These are phyloP conservation scores for Agonopterix arenella DNA, from an alignment of 2,888 invertebrate genomes.

Conservation along the genomic window DNA sequence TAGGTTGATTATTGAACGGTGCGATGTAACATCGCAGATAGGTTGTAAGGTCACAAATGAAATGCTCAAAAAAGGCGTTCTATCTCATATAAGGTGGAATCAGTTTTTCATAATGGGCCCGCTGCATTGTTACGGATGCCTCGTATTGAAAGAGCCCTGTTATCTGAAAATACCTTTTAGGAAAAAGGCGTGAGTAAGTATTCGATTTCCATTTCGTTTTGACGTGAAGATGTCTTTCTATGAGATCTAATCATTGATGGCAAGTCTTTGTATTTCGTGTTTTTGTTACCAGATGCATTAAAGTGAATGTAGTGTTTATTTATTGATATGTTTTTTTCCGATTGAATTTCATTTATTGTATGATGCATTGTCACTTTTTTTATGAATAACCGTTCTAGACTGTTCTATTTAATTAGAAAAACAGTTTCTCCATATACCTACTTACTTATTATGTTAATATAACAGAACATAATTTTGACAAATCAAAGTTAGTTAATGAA, in stretches of 20 bases:
- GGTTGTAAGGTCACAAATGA: conserved; percentile 33
- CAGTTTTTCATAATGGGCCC: conserved; percentile 57
- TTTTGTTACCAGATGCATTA: too few species aligned
- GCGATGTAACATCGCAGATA: conserved; percentile 15
- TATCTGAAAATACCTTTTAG: conserved; percentile 53
- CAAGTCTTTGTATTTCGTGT: background rate
- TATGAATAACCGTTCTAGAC: too few species aligned
- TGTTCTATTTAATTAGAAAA: too few species aligned
- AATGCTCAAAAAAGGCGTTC: conserved; percentile 38
- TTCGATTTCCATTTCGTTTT: conserved; percentile 22
- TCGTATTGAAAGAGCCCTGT: conserved; percentile 31
- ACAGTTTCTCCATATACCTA: too few species aligned
- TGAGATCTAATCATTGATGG: conserved; percentile 25
- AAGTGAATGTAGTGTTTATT: too few species aligned
- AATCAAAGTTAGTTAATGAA: too few species aligned
- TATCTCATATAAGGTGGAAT: conserved; percentile 52
- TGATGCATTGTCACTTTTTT: too few species aligned
- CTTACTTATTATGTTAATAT: too few species aligned
- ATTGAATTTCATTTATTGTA: too few species aligned
- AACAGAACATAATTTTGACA: too few species aligned
- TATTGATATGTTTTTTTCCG: too few species aligned
- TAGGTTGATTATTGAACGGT: conserved; percentile 27
- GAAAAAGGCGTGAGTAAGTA: conserved; percentile 34
- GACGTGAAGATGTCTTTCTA: conserved; percentile 17
- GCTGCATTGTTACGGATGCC: conserved; percentile 48